Evolutionary conservation across 37 sponge, comb jelly and placozoan genomes (phyloP).

Genomic region (Beroe ovata): DNA sequence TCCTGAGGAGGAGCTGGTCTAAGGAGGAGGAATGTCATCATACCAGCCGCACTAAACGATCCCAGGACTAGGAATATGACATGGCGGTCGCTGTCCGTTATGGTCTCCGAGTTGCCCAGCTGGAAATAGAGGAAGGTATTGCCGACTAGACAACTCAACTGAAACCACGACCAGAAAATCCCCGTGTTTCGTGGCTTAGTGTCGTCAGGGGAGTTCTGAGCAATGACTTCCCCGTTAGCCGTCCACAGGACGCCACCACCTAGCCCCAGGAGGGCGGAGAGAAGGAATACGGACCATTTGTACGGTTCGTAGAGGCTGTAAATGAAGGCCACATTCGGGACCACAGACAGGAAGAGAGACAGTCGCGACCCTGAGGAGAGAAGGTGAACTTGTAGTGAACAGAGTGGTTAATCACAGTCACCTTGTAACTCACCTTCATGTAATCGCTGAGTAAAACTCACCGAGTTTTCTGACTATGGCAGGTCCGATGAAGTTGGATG

Average conservation of each 20-base stretch:
- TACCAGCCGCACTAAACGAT: conserved; percentile 8
- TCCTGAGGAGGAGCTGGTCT: background rate
- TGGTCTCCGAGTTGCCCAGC: conserved; percentile 22
- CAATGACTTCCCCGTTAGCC: conserved; percentile 39
- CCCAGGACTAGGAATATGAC: conserved; percentile 1
- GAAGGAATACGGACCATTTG: conserved; percentile 27
- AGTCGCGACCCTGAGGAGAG: background rate
- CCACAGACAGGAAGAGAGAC: conserved; percentile 1
- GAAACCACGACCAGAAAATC: conserved; percentile 33
- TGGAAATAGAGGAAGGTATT: conserved; percentile 47
- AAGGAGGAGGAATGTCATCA: background rate
- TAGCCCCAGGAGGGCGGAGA: background rate
- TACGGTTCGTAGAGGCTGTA: conserved; percentile 53
- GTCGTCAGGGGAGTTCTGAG: conserved; percentile 31
- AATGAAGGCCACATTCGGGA: conserved; percentile 27
- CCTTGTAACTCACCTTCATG: no score
- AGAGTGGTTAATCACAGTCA: no score
- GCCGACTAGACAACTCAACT: conserved; percentile 7
- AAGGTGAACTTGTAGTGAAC: no score
- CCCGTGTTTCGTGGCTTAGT: conserved; percentile 38
- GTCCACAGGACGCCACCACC: conserved; percentile 45
- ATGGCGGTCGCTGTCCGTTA: background rate
- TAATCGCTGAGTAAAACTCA: no score
- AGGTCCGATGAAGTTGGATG: conserved; percentile 18
- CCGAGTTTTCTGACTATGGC: conserved; percentile 37